phyloP scores from a whole-genome alignment of 2,113 vertebrate genomes.

The Arothron firmamentum region DNA sequence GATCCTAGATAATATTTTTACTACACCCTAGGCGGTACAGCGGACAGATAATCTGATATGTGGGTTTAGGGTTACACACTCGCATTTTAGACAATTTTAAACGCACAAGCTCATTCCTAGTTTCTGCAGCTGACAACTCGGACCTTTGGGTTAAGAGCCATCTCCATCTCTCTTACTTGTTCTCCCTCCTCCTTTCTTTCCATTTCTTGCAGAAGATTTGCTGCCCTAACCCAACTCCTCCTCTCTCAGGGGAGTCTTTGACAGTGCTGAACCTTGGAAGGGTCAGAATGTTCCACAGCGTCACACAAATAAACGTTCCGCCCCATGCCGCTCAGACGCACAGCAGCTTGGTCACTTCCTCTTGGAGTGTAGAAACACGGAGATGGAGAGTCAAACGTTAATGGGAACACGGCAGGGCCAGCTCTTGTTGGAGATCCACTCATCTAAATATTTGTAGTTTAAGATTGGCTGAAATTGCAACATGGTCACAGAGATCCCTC shows the following conservation, averaged over 20 bases:
- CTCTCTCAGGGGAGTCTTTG: slow-evolving; percentile 59
- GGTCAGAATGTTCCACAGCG: slow-evolving; percentile 69
- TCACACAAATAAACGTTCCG: slow-evolving; percentile 44
- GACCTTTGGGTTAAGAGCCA: no score
- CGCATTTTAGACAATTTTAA: neutral
- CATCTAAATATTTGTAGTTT: neutral
- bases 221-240: slow-evolving; percentile 10
- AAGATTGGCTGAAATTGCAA: neutral
- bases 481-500: neutral
- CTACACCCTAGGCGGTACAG: slow-evolving; percentile 27
- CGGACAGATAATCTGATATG: neutral
- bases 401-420: neutral
- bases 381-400: neutral
- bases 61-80: neutral
- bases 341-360: slow-evolving; percentile 19
- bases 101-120: slow-evolving; percentile 21
- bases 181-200: slow-evolving; percentile 44
- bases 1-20: slow-evolving; percentile 33
- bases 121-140: slow-evolving; percentile 21
- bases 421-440: neutral
- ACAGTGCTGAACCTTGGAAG: slow-evolving; percentile 44
- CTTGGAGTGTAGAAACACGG: neutral
- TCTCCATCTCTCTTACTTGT: neutral
- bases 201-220: slow-evolving; percentile 34
- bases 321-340: slow-evolving; percentile 21